Evolutionary conservation across 2,888 invertebrate genomes (phyloP).

Genomic region (Zele albiditarsus): DNA sequence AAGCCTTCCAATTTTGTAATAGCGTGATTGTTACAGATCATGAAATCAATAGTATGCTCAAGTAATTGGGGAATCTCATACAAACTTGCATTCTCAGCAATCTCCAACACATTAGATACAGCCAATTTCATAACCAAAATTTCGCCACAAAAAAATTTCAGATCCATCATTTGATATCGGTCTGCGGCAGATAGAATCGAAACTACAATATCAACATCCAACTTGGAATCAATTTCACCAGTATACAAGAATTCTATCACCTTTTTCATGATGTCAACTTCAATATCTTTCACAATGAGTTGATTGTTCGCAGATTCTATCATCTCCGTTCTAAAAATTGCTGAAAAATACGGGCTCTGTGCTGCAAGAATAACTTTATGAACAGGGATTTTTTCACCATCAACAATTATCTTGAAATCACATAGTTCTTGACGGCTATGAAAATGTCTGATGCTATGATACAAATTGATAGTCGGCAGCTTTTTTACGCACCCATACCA

Average conservation of each 20-base stretch:
- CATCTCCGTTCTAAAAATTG: not conserved
- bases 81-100: not conserved
- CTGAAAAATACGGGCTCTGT: constrained; percentile 13
- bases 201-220: not conserved
- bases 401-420: not conserved
- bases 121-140: not conserved
- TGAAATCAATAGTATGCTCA: not conserved
- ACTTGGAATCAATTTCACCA: not conserved
- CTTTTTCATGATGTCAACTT: not conserved
- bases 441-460: not conserved
- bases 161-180: not conserved
- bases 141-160: constrained; percentile 2
- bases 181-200: constrained; percentile 6
- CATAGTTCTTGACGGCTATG: not conserved
- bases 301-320: not conserved
- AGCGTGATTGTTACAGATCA: not conserved
- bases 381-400: not conserved
- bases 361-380: constrained; percentile 14
- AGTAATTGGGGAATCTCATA: not conserved
- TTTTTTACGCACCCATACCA: not conserved
- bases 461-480: not conserved
- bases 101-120: not conserved
- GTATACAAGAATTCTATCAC: constrained; percentile 11
- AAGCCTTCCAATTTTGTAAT: not conserved
- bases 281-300: not conserved